These are phyloP conservation scores for Toxotes jaculatrix DNA, from an alignment of 2,113 vertebrate genomes.

Conservation along the genomic window DNA sequence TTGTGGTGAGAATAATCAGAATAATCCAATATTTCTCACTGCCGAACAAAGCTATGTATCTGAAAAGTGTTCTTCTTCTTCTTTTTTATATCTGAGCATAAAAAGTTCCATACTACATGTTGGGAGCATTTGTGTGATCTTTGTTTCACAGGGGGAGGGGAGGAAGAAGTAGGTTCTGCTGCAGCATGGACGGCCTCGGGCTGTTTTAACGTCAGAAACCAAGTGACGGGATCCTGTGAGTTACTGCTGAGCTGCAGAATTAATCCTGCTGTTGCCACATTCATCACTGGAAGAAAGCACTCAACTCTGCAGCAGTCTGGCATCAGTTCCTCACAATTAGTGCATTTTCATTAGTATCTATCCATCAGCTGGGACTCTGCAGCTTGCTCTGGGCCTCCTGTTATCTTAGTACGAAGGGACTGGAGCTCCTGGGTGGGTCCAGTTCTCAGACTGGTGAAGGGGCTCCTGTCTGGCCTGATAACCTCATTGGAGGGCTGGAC, in stretches of 20 bases:
- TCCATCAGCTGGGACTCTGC: slow-evolving; percentile 21
- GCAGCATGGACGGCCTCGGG: neutral
- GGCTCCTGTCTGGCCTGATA: slow-evolving; percentile 62
- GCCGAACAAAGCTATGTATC: neutral
- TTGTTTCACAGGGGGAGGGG: neutral
- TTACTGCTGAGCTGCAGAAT: slow-evolving; percentile 43
- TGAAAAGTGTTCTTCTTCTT: too few species aligned
- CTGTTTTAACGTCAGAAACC: slow-evolving; percentile 26
- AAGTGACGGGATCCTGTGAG: slow-evolving; percentile 6
- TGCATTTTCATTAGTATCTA: slow-evolving; percentile 39
- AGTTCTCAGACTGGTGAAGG: slow-evolving; percentile 20
- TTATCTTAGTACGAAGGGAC: slow-evolving; percentile 52
- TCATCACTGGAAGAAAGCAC: slow-evolving; percentile 18
- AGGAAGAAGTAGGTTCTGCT: neutral
- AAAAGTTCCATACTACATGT: neutral
- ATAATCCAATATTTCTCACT: neutral
- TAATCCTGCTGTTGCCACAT: slow-evolving; percentile 29
- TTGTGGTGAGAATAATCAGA: neutral
- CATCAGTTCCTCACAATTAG: slow-evolving; percentile 25
- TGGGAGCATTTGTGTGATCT: neutral
- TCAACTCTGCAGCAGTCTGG: slow-evolving; percentile 37
- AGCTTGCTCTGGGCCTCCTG: slow-evolving; percentile 11
- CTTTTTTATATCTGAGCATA: too few species aligned
- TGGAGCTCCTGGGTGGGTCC: slow-evolving; percentile 42
- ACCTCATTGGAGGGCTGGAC: neutral